Evolutionary conservation across 2,888 invertebrate species (phyloP), one percentile per base, ranked within the genome.

Genomic region (Hypena proboscidalis): DNA sequence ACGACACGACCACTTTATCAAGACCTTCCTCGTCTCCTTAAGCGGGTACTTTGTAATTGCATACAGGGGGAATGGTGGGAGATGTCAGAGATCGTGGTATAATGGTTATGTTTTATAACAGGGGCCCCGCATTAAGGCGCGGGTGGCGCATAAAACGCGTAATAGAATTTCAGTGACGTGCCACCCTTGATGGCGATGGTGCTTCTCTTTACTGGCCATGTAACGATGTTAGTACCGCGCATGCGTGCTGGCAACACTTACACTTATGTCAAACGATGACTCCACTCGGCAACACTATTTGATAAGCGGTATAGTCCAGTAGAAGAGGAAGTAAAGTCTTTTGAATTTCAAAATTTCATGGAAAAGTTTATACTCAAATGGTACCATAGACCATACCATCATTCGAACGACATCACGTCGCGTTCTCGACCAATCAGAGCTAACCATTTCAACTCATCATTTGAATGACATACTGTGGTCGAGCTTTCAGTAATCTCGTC

Each of bases 101-200:
- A 82, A 80, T 80, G 82, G 86, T 73, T 74, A 77, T 78, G 82
- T 81, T 82, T 83, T 81, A 85, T 79, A 77, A 78, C 77, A 67
- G 78, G 74, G 70, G 80, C 82, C 79, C 72, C 69, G 73, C 76
- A 81, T 83, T 80, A 83, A 80, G 83, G 81, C 81, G 75, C 78
- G 78, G 80, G 81, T 76, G 78, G 79, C 77, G 83, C 85, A 86
- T 88, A 87, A 86, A 88, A 85, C 82, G 83, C 77, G 85, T 89
- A 89, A 89, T 89, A 89, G 89, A 89, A 89, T 89, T 89, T 83
- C 84, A 78, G 80, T 71, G 81, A 80, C 80, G 83, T 69, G 69
- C 83, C 78, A 71, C 75, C 74, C 74, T 62, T 66, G 73, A 64
- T 67, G 67, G 67, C 65, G 73, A 64, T 67, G 67, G 67, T 55